A percentile compares a stretch with the other conserved stretches of the same genome.
These are phyloP conservation scores for Parus major DNA, from an alignment of 2,113 vertebrate genomes.

Conservation along the genomic window DNA sequence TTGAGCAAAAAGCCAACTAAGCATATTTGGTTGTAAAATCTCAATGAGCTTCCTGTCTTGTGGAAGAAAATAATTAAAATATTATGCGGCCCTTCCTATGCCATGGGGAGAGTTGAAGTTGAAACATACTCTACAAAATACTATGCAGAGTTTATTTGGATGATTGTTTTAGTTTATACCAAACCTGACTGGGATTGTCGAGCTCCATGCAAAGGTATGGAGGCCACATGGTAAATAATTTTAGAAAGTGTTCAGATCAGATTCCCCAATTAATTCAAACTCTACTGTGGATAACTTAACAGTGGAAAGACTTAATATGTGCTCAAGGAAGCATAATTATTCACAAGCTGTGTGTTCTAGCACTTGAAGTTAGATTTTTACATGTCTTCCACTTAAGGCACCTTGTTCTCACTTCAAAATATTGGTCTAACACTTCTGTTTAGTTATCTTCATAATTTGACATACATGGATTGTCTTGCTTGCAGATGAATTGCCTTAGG, in stretches of 20 bases:
- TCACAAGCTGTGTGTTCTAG: background rate
- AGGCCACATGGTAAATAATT: background rate
- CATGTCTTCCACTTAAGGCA: slow-evolving; percentile 26
- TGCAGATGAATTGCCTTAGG: background rate
- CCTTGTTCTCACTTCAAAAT: slow-evolving; percentile 40
- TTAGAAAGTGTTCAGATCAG: background rate
- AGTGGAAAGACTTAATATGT: background rate
- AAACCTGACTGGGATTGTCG: background rate
- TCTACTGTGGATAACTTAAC: background rate
- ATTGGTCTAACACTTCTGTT: slow-evolving; percentile 21
- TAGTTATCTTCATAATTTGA: background rate
- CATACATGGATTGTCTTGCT: background rate
- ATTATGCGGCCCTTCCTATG: slow-evolving; percentile 2
- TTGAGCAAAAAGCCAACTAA: slow-evolving; percentile 54
- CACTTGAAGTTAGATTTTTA: slow-evolving; percentile 39
- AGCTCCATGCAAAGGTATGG: background rate
- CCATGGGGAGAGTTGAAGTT: slow-evolving; percentile 33
- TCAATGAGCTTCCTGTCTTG: slow-evolving; percentile 48
- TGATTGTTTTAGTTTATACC: background rate
- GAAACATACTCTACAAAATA: background rate
- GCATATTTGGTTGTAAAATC: slow-evolving; percentile 62
- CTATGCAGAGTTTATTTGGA: background rate
- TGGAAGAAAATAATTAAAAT: slow-evolving; percentile 59
- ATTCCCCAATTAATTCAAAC: background rate
- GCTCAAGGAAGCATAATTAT: background rate